Evolutionary conservation across 1,140 invertebrate genomes (phyloP).

Genomic region (Cephus cinctus): DNA sequence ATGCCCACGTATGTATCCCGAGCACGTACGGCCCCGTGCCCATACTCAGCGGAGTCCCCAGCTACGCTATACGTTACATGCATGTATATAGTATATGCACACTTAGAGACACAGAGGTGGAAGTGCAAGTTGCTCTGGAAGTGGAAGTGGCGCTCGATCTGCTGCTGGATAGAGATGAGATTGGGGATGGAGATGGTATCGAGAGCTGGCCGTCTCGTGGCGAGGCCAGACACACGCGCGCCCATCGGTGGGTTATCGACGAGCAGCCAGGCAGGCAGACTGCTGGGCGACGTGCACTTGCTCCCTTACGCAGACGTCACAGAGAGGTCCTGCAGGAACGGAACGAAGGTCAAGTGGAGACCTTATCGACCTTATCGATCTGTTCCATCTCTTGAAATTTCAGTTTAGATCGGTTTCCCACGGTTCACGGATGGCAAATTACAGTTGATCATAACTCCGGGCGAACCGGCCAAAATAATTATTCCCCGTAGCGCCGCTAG

Average conservation of each 20-base stretch:
- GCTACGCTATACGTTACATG: too few relatives aligned
- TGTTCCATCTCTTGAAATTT: too few relatives aligned
- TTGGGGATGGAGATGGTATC: slow-evolving; percentile 2
- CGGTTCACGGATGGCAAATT: too few relatives aligned
- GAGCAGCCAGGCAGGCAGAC: slow-evolving; percentile 42
- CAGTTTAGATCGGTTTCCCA: too few relatives aligned
- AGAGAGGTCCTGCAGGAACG: too few relatives aligned
- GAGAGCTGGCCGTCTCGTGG: slow-evolving; percentile 26
- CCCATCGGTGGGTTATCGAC: slow-evolving; percentile 19
- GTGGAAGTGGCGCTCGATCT: slow-evolving; percentile 3
- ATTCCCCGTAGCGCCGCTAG: neutral
- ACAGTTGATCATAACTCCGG: too few relatives aligned
- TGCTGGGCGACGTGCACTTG: slow-evolving; percentile 43
- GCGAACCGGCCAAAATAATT: too few relatives aligned
- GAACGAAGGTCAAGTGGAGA: slow-evolving; percentile 6
- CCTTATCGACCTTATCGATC: neutral
- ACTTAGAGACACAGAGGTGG: too few relatives aligned
- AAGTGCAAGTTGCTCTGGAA: neutral
- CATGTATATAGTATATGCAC: too few relatives aligned
- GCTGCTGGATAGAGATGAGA: too few relatives aligned
- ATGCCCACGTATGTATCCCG: slow-evolving; percentile 44
- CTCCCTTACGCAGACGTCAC: too few relatives aligned
- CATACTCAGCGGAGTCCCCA: slow-evolving; percentile 39
- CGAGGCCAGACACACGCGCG: slow-evolving; percentile 20
- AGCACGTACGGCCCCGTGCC: slow-evolving; percentile 53